These are phyloP conservation scores for Solenopsis invicta DNA, from an alignment of 1,140 invertebrate species.

Conservation along the genomic window DNA sequence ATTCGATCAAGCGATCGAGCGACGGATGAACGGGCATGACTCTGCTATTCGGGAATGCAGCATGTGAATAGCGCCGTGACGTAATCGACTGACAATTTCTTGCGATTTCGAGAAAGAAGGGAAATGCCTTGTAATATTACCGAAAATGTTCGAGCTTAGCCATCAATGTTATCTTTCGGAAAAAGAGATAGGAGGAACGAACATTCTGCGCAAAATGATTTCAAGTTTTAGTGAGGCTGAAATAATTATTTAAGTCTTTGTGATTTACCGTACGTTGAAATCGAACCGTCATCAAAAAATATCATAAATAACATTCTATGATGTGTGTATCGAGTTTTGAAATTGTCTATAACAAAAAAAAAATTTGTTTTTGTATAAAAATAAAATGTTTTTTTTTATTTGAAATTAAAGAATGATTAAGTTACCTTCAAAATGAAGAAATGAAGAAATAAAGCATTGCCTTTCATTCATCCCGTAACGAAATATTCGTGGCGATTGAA, in stretches of 20 bases:
- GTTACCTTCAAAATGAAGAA: background rate
- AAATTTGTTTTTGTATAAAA: background rate
- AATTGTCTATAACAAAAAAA: background rate
- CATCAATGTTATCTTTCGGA: background rate
- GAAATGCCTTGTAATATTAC: background rate
- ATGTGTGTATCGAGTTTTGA: background rate
- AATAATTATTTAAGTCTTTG: background rate
- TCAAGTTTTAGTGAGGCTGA: background rate
- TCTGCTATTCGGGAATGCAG: conserved; percentile 1
- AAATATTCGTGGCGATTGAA: conserved; percentile 34
- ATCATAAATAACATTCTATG: background rate
- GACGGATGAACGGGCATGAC: conserved; percentile 3
- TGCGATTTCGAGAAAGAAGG: background rate
- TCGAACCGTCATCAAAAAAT: background rate
- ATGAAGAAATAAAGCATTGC: background rate
- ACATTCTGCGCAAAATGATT: background rate
- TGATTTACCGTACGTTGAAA: background rate
- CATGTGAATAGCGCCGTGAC: background rate
- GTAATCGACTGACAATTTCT: background rate
- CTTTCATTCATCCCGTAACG: conserved; percentile 1
- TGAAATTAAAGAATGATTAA: background rate
- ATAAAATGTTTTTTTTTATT: background rate
- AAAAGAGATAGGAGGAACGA: background rate
- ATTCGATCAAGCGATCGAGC: conserved; percentile 2
- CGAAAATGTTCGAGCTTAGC: background rate